Evolutionary conservation across 2,888 invertebrate genomes (phyloP), one percentile per base, ranked within the genome.

Genomic region (Amphipoea lucens): DNA sequence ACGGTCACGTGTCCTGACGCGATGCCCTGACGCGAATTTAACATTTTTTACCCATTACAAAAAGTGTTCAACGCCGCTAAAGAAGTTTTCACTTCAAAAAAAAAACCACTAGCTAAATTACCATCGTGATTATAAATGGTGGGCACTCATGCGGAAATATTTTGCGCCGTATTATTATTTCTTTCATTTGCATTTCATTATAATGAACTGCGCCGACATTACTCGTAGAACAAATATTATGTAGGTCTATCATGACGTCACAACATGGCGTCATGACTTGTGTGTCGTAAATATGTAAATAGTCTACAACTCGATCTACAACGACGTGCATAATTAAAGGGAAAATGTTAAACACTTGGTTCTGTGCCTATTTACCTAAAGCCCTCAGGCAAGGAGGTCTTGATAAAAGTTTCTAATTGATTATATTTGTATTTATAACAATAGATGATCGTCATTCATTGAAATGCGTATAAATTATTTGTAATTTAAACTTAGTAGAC

Each of bases 211-310:
- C 80, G 80, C 57, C 85, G 73, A 60, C 80, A 82, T 84, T 82
- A 80, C 68, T 65, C 36, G 54, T n/a, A 48, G 20, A 14, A 40
- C 29, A 73, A 79, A 85, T 82, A 85, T 68, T 79, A 79, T 84
- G 63, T 67, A 85, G 71, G 54, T 51, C 70, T 81, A 72, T 73
- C 11, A 29, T 75, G 85, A 81, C 83, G 85, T 76, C 85, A 83
- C 72, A 62, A 54, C n/a, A 73, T 76, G 69, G 82, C 82, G 70
- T 36, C 60, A 48, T 29, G 40, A 68, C 54, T 65, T 20, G 11
- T 74, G 48, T 70, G 57, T 76, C 67, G 68, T 85, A 62, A 85
- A 82, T 79, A 82, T 82, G 82, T 84, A 80, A 82, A 84, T 84
- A 79, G 29, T 79, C 17, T 69, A 84, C 71, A 72, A 63, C 36